A percentile compares a stretch with the other conserved stretches of the same genome.
Evolutionary conservation across 1,140 invertebrate species (phyloP).

Genomic region (Diachasma alloeum): DNA sequence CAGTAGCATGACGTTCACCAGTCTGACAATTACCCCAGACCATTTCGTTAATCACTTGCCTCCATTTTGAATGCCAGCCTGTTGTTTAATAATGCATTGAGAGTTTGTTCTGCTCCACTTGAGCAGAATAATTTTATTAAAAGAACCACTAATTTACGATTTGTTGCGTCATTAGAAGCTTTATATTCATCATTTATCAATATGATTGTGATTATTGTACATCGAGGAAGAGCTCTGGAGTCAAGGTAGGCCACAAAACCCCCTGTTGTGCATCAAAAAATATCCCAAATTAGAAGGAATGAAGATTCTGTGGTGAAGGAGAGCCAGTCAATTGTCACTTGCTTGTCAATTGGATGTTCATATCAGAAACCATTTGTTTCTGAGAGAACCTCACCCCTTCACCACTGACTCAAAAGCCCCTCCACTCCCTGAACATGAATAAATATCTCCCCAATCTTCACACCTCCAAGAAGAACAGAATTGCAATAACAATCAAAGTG

Average conservation of each 20-base stretch:
- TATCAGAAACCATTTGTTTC: too few species aligned
- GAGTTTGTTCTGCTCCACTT: neutral
- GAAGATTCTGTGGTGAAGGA: neutral
- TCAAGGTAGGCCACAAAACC: neutral
- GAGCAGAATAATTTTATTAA: neutral
- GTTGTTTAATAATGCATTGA: neutral
- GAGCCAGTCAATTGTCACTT: neutral
- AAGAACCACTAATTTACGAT: neutral
- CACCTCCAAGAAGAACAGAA: neutral
- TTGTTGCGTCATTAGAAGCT: neutral
- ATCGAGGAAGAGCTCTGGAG: slow-evolving; percentile 3
- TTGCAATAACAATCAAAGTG: slow-evolving; percentile 18
- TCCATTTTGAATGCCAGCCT: too few species aligned
- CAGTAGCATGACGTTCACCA: neutral
- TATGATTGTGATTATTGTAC: neutral
- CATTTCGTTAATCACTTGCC: too few species aligned
- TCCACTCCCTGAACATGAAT: too few species aligned
- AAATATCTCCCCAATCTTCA: too few species aligned
- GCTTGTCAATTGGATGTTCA: too few species aligned
- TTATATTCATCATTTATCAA: neutral
- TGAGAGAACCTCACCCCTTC: too few species aligned
- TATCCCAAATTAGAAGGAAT: neutral
- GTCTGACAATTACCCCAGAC: too few species aligned
- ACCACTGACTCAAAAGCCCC: too few species aligned
- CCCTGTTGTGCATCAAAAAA: neutral